Evolutionary conservation across 2,888 invertebrate species (phyloP).

Genomic region (Perizoma affinitatum): DNA sequence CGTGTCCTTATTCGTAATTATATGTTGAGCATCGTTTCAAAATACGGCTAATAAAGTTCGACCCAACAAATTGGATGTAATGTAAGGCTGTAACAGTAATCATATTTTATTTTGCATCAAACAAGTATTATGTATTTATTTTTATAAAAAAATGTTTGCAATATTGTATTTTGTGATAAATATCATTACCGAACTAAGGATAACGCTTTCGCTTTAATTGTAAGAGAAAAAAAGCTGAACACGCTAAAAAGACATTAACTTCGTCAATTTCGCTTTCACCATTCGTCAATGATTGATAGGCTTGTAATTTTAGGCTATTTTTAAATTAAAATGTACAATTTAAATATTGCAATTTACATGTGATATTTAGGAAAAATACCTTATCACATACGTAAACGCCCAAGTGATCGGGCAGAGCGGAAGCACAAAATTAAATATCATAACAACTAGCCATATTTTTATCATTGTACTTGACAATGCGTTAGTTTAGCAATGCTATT

Average conservation of each 20-base stretch:
- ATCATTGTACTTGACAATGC: slow-evolving; percentile 58
- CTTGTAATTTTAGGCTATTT: slow-evolving; percentile 25
- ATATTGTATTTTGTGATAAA: slow-evolving; percentile 54
- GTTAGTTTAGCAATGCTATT: slow-evolving; percentile 64
- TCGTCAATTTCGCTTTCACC: slow-evolving; percentile 34
- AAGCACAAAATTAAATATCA: slow-evolving; percentile 76
- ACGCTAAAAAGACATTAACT: slow-evolving; percentile 32
- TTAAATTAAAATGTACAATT: slow-evolving; percentile 33
- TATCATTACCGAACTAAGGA: slow-evolving; percentile 25
- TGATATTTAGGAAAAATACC: slow-evolving; percentile 73
- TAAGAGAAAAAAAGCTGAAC: slow-evolving; percentile 26
- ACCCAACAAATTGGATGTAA: too few relatives aligned
- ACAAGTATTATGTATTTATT: slow-evolving; percentile 70
- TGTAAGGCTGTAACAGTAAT: slow-evolving; percentile 18
- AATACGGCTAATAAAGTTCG: too few relatives aligned
- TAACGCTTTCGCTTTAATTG: slow-evolving; percentile 36
- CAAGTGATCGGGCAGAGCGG: slow-evolving; percentile 41
- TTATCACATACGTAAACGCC: slow-evolving; percentile 47
- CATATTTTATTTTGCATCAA: slow-evolving; percentile 58
- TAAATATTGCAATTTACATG: slow-evolving; percentile 71
- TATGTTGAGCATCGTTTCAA: too few relatives aligned
- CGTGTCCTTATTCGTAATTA: too few relatives aligned
- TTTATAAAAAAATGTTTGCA: slow-evolving; percentile 62
- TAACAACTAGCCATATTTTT: slow-evolving; percentile 77
- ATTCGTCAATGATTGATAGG: slow-evolving; percentile 23